Conservation (phyloP, 2,888 invertebrate species). For the Luperina testacea region DNA sequence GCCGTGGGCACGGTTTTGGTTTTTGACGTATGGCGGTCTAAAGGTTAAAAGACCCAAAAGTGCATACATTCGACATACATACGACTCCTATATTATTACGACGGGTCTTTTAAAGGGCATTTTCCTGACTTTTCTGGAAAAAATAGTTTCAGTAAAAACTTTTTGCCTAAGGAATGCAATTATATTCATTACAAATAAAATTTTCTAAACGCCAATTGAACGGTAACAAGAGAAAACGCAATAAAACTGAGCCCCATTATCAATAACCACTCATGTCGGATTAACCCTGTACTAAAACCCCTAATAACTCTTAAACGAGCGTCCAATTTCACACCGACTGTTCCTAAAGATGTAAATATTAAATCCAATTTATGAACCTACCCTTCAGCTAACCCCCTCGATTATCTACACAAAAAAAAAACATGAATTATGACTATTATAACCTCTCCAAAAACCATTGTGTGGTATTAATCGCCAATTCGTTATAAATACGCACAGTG, state of each 20-base stretch:
- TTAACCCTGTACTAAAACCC: constrained; percentile 83
- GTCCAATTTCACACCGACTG: constrained; percentile 89
- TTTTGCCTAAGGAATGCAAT: not conserved
- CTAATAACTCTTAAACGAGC: constrained; percentile 83
- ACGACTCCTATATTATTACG: no score
- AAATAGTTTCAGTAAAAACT: no score
- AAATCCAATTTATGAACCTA: constrained; percentile 88
- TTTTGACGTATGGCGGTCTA: no score
- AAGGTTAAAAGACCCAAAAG: no score
- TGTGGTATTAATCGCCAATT: constrained; percentile 84
- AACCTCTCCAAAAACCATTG: constrained; percentile 84
- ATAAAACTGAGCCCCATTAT: constrained; percentile 70
- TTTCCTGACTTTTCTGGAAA: no score
- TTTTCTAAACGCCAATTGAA: constrained; percentile 7
- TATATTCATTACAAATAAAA: not conserved
- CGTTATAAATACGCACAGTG: constrained; percentile 82
- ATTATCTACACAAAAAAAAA: constrained; percentile 82
- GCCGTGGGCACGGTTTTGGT: no score
- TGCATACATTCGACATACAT: no score
- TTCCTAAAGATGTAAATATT: constrained; percentile 88
- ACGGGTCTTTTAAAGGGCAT: no score
- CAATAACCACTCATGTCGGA: constrained; percentile 74
- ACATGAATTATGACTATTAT: constrained; percentile 88
- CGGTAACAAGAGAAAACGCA: constrained; percentile 63
- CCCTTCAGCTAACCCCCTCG: constrained; percentile 82